Evolutionary conservation across 2,113 vertebrate genomes (phyloP).

Genomic region (Irena cyanogastra): DNA sequence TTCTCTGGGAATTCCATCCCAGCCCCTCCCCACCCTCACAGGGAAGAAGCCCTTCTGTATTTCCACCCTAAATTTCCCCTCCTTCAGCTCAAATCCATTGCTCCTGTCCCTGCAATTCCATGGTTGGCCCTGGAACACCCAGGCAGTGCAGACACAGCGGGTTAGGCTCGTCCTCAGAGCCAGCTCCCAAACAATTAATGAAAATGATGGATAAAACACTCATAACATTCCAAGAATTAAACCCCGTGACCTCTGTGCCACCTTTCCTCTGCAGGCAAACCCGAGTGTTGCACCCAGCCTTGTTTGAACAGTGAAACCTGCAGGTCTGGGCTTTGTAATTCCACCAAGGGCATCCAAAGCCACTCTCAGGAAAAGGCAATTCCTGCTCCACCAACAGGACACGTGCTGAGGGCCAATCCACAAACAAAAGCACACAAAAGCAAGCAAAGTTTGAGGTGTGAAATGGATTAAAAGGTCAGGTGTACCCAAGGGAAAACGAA

Average conservation of each 20-base stretch:
- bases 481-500: accelerated
- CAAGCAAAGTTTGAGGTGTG: accelerated
- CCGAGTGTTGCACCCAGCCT: accelerated
- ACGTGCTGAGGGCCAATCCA: accelerated
- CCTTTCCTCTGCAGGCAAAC: not conserved
- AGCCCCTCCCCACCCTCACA: not conserved
- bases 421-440: not conserved
- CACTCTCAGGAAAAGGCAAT: no score
- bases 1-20: not conserved
- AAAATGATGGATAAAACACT: accelerated
- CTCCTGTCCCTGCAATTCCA: accelerated
- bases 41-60: not conserved
- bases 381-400: not conserved
- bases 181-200: not conserved
- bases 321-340: accelerated
- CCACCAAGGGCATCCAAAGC: not conserved
- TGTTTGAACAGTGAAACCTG: not conserved
- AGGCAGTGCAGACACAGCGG: accelerated
- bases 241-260: not conserved
- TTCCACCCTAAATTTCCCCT: not conserved
- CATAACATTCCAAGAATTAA: accelerated
- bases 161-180: not conserved
- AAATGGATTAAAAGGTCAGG: not conserved
- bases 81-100: not conserved
- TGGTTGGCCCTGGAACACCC: accelerated